Base-by-base conservation (phyloP, 2,113 vertebrate species). In the Asarcornis scutulata region DNA sequence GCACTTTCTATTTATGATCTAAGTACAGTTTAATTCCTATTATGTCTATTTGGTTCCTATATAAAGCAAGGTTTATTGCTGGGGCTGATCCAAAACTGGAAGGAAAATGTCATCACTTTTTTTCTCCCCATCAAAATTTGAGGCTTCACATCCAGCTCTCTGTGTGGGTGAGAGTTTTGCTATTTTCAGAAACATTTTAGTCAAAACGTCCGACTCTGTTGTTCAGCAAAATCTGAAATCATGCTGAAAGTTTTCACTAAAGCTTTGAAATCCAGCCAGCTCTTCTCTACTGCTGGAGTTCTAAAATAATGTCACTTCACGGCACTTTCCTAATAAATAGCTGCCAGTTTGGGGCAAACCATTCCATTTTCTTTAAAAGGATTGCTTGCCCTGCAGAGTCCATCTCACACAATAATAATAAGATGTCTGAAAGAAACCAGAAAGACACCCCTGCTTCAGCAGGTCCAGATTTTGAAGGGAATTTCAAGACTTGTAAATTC, bases 111-210 rank as follows among this genome's bases (percentile, higher is more conserved):
- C 69, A 91, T 87, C 1, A 0, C n/a, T 68, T 55, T 56, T 56
- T 83, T 74, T 34, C 11, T 62, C 10, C 11, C n/a, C 32, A 25
- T 85, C 84, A 94, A 69, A 92, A 87, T 69, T 14, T 83, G 78
- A 95, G 59, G 68, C 85, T 95, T 79, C 40, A 34, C 31, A 69
- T 95, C 79, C 62, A 72, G 55, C 32, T 58, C n/a, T 89, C 62
- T 67, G 75, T 80, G 44, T 69, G 58, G n/a, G 55, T 74, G 25
- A 84, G 34, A n/a, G 55, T 50, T 89, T 58, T 85, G 18, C 44
- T 92, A 84, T 95, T 87, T 95, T 93, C 11, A 10, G 85, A 94
- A 95, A 83, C 63, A 22, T 77, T 89, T 91, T 59, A 86, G 63
- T 91, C 55, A 77, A 91, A 93, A 77, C n/a, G 63, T 96, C 59